Evolutionary conservation across 2,113 vertebrate species (phyloP), one percentile per base, ranked within the genome.

Genomic region (Heterochromis multidens): DNA sequence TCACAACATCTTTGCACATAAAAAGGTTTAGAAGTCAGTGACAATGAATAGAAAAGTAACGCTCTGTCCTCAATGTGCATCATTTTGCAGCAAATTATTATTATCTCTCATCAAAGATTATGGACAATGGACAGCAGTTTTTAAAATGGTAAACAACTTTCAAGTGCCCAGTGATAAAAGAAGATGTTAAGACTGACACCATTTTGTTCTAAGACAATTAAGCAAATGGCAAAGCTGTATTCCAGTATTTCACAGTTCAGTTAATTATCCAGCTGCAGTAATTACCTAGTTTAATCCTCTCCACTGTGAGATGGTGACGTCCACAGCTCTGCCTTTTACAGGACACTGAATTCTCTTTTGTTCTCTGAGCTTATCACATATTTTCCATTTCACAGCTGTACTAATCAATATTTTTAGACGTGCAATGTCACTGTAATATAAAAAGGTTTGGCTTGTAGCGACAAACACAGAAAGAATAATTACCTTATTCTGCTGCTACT

Each of bases 201-300:
- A 19, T 43, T 88, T 84, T 76, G 52, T 76, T 80, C 67, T n/a
- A 8, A 79, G 81, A 74, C 86, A 92, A 87, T 86, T 90, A 81
- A 82, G 85, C 74, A 85, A 70, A 83, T n/a, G 67, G 80, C 54
- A 82, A 65, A 58, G 40, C 59, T 29, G 33, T 29, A 54, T 79
- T 80, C 29, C 74, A 62, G 29, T 61, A 46, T 83, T 80, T 74
- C 63, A 43, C 21, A 74, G 70, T 82, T 86, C 60, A 56, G 46
- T 84, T 91, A 86, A 93, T 91, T 87, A 90, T 58, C 59, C 84
- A 70, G 84, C 81, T 60, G 84, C 79, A 81, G 62, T 90, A 88
- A 90, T 90, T 81, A 83, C 62, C 70, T 33, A 52, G 43, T 63
- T 72, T 87, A 87, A 90, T 91, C 88, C 86, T 61, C 25, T 52